Conservation (phyloP, 2,888 invertebrate species). For the Epirrita christyi region DNA sequence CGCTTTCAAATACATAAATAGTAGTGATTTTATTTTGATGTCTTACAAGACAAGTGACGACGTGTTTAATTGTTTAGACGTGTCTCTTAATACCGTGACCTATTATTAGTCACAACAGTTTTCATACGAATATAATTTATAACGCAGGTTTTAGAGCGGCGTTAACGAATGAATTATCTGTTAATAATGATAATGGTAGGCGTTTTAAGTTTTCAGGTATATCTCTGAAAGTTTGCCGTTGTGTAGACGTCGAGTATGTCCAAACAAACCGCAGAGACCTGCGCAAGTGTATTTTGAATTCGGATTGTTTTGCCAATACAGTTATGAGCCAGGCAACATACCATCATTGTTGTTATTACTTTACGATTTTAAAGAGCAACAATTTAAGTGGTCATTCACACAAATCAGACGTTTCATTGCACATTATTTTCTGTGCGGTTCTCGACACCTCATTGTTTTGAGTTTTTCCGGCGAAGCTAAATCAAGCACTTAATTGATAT, state of each 20-base stretch:
- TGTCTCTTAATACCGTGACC: slow-evolving; percentile 65
- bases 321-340: slow-evolving; percentile 33
- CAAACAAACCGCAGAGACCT: slow-evolving; percentile 3
- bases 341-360: slow-evolving; percentile 41
- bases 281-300: slow-evolving; percentile 15
- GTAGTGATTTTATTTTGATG: slow-evolving; percentile 83
- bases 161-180: slow-evolving; percentile 43
- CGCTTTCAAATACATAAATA: slow-evolving; percentile 80
- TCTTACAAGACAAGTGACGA: slow-evolving; percentile 81
- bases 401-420: slow-evolving; percentile 73
- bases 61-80: slow-evolving; percentile 77
- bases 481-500: slow-evolving; percentile 79
- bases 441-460: slow-evolving; percentile 78
- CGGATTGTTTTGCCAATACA: slow-evolving; percentile 26
- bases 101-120: slow-evolving; percentile 71
- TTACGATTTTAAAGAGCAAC: slow-evolving; percentile 43
- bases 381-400: slow-evolving; percentile 53
- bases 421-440: slow-evolving; percentile 70
- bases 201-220: slow-evolving; percentile 13
- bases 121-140: slow-evolving; percentile 60
- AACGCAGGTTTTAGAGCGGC: slow-evolving; percentile 42
- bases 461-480: slow-evolving; percentile 74
- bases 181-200: slow-evolving; percentile 38
- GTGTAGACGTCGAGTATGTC: background rate
- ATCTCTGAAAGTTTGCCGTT: slow-evolving; percentile 1